phyloP scores from a whole-genome alignment of 2,888 invertebrate species.

The Ceratothoa steindachneri region DNA sequence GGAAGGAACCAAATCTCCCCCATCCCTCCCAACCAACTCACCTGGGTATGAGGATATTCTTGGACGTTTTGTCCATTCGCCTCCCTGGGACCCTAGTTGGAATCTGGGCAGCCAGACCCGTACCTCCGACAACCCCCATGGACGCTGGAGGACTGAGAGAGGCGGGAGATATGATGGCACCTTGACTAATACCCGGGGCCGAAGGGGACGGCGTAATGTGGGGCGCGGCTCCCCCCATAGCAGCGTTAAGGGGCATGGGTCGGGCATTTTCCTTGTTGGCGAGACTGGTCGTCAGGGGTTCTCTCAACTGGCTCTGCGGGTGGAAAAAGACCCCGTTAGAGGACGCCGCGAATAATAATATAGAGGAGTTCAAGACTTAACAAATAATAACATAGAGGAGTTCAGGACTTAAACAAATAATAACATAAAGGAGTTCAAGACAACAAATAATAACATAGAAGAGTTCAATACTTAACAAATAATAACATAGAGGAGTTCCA shows the following conservation, averaged over 20 bases:
- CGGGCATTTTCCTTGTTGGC: slow-evolving; percentile 11
- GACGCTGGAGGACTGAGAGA: neutral
- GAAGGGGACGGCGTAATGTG: neutral
- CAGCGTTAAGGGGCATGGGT: neutral
- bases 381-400: too few relatives aligned
- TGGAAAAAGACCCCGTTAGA: too few relatives aligned
- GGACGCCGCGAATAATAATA: too few relatives aligned
- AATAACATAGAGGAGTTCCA: too few relatives aligned
- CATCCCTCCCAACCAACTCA: too few relatives aligned
- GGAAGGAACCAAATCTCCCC: too few relatives aligned
- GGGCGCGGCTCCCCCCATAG: neutral
- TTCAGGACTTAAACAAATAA: too few relatives aligned
- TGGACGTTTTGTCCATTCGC: neutral
- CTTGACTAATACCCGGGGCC: neutral
- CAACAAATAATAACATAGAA: too few relatives aligned
- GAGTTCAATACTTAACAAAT: too few relatives aligned
- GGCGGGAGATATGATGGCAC: neutral
- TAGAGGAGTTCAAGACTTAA: too few relatives aligned
- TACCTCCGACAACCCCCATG: neutral
- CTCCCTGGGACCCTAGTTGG: neutral
- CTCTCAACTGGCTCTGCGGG: neutral
- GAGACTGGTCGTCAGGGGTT: neutral
- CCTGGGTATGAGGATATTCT: neutral
- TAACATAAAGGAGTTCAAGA: too few relatives aligned
- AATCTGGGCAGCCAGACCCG: neutral